Evolutionary conservation across 2,888 invertebrate genomes (phyloP).

Genomic region (Labia minor): DNA sequence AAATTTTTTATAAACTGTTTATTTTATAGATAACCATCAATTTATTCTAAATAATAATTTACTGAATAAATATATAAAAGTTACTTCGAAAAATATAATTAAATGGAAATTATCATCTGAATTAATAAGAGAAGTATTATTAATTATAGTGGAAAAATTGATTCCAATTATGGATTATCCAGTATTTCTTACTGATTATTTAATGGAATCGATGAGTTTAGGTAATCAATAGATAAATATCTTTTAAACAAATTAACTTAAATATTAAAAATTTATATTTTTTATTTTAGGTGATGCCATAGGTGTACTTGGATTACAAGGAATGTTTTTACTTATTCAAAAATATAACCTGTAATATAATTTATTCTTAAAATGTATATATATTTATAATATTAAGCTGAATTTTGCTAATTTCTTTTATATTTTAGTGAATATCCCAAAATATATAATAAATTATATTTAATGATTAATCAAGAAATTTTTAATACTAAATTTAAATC

Average conservation of each 20-base stretch:
- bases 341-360: slow-evolving; percentile 64
- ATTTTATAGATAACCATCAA: slow-evolving; percentile 31
- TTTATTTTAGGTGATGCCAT: slow-evolving; percentile 84
- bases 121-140: slow-evolving; percentile 63
- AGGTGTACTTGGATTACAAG: slow-evolving; percentile 81
- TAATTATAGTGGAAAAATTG: slow-evolving; percentile 70
- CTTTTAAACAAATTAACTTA: slow-evolving; percentile 18
- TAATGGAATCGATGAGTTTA: slow-evolving; percentile 77
- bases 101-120: slow-evolving; percentile 51
- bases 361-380: not conserved
- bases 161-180: slow-evolving; percentile 72
- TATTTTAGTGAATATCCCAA: slow-evolving; percentile 73
- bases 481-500: slow-evolving; percentile 84
- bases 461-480: slow-evolving; percentile 82
- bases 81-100: slow-evolving; percentile 66
- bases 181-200: slow-evolving; percentile 76
- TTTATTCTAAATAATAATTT: slow-evolving; percentile 49
- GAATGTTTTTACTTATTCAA: slow-evolving; percentile 79
- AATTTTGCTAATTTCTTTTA: slow-evolving; percentile 17
- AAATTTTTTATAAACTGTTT: slow-evolving; percentile 21
- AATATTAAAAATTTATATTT: slow-evolving; percentile 15
- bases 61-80: slow-evolving; percentile 50
- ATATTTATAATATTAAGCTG: not conserved
- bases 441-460: slow-evolving; percentile 89
- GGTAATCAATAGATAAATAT: slow-evolving; percentile 42